Percentiles rank a stretch among this genome's conserved stretches.
These are phyloP conservation scores for Sinodicranocentrus sp. DNA, from an alignment of 2,888 invertebrate genomes.

Conservation along the genomic window DNA sequence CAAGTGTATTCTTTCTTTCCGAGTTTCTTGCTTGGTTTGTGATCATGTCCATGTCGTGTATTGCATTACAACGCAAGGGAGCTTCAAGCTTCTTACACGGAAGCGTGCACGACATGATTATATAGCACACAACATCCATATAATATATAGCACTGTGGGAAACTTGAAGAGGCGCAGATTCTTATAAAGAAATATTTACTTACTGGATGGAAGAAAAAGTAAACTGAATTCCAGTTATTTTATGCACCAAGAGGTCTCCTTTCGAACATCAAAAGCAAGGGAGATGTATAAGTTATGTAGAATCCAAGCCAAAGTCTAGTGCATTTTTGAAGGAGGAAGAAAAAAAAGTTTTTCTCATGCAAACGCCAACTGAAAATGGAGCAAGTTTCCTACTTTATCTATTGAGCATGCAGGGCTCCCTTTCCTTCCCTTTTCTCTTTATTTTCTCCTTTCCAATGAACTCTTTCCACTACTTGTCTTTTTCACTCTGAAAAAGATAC, in stretches of 20 bases:
- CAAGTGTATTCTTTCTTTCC: slow-evolving; percentile 46
- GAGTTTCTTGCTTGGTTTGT: slow-evolving; percentile 11
- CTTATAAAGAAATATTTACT: too few species aligned
- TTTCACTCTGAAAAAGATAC: slow-evolving; percentile 8
- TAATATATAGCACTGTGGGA: too few species aligned
- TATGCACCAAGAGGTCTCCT: slow-evolving; percentile 29
- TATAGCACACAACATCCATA: too few species aligned
- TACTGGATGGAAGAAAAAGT: neutral
- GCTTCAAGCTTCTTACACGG: too few species aligned
- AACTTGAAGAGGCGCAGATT: neutral
- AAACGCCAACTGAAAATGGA: slow-evolving; percentile 46
- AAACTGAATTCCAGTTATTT: slow-evolving; percentile 53
- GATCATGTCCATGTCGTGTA: slow-evolving; percentile 1
- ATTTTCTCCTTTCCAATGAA: slow-evolving; percentile 46
- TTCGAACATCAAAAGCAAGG: neutral
- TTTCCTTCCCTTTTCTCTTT: slow-evolving; percentile 1
- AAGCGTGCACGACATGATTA: too few species aligned
- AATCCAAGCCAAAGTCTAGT: neutral
- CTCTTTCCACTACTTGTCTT: slow-evolving; percentile 5
- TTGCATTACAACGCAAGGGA: neutral
- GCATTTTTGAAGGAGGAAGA: slow-evolving; percentile 20
- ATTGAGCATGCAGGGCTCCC: slow-evolving; percentile 8
- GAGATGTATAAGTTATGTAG: too few species aligned
- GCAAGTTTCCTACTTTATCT: slow-evolving; percentile 27
- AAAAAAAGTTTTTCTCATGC: slow-evolving; percentile 15